These are phyloP conservation scores for Hydra vulgaris DNA, from an alignment of 30 jellyfish, hydroid and myxozoan species.

Conservation along the genomic window DNA sequence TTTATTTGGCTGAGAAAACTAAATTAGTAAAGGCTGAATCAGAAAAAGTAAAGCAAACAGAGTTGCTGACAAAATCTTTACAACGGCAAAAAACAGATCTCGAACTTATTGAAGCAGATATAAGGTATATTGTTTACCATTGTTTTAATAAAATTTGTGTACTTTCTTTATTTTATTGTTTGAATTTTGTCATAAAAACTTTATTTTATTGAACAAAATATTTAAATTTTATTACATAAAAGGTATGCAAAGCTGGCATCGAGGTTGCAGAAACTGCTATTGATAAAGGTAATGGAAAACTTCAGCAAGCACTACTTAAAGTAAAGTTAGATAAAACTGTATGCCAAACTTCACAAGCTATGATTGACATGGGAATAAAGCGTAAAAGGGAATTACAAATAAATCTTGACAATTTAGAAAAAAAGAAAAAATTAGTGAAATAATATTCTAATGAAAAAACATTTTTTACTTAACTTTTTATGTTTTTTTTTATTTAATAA, in stretches of 20 bases:
- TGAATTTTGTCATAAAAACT: background rate
- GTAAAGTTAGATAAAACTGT: conserved; percentile 1
- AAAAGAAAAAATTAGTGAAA: background rate
- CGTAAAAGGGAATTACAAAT: conserved; percentile 14
- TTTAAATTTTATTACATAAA: background rate
- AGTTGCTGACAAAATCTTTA: background rate
- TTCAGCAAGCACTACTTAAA: conserved; percentile 20
- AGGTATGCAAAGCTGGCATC: conserved; percentile 9
- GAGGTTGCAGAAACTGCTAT: conserved; percentile 23
- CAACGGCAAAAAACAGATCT: conserved; percentile 13
- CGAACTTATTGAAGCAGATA: background rate
- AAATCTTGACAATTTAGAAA: conserved; percentile 1
- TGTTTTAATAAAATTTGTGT: background rate
- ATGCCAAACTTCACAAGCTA: conserved; percentile 25
- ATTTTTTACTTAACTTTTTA: background rate
- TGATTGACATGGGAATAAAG: conserved; percentile 20
- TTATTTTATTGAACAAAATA: background rate
- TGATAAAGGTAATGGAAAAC: conserved; percentile 16
- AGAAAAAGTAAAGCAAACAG: conserved; percentile 6
- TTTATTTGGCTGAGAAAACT: conserved; percentile 11
- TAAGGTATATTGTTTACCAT: background rate
- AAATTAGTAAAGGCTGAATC: background rate
- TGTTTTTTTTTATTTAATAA: background rate
- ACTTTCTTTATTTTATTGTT: background rate
- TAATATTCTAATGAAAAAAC: background rate